Base-by-base conservation (phyloP, 1,140 invertebrate genomes). In the Anthonomus grandis region DNA sequence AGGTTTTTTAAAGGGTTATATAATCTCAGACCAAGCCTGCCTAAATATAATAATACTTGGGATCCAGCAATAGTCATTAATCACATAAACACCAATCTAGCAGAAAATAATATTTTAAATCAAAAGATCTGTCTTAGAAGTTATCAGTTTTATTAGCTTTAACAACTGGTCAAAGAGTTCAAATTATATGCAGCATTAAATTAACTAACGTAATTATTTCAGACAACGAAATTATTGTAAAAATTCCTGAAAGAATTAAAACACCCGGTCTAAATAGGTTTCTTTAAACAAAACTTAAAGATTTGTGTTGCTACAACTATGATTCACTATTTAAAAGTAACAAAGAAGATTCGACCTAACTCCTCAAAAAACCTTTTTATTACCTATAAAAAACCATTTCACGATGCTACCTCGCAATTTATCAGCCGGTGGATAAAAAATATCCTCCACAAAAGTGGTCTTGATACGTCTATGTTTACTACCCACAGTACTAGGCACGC, bases 371-470 rank as follows among this genome's bases (percentile, higher is more conserved):
- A 34, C 9, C 34, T 25, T 1, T 10, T 57, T 15, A 10, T 59
- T 19, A 62, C 60, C 6, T 39, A 25, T 47, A 62, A 54, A 50
- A 64, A 57, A 2, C 64, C 61, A 10, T n/a, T 52, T 15, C 59
- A 39, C 19, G 17, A 60, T 12, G 63, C 45, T 15, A 37, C 60
- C 1, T 12, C 57, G n/a, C 51, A 66, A 36, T 47, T 60, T 0
- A 57, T 68, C 15, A 51, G 60, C 13, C 42, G 57, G 31, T 66
- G 66, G 64, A 53, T 65, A 27, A 60, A 57, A 44, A 44, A 18
- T n/a, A 25, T 45, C 5, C 18, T 63, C 4, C 34, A 36, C 4
- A 51, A 34, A 12, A 57, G 63, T 31, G 64, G 62, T 0, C 24
- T 67, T 2, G 44, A 46, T 22, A 60, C 60, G 13, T 13, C 18